Base-by-base conservation (phyloP, 2,888 invertebrate species). In the Cremastinae sp. region DNA sequence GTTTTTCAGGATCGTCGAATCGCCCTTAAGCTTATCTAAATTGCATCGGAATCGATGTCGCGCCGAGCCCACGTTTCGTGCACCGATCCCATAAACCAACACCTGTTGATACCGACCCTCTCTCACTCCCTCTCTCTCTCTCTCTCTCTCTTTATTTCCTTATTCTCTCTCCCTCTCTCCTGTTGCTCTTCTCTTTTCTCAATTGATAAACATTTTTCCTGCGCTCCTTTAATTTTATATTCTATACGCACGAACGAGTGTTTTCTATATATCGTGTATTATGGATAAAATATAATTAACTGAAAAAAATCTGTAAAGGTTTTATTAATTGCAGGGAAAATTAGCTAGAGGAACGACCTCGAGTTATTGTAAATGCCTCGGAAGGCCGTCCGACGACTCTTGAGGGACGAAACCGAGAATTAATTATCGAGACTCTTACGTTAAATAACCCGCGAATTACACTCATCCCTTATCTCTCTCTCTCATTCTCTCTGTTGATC, bases 21-120 rank as follows among this genome's bases (percentile, higher is more conserved):
- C 84, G 82, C 65, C 75, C 79, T 84, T 85, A 84, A 81, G 83
- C 83, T 88, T 88, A 88, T 89, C 89, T 88, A 88, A 89, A 89
- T 87, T 86, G 88, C 89, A 88, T 89, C 88, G 85, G 84, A 87
- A 89, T 89, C 87, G 88, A 87, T 88, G 87, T 87, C 82, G 81
- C 75, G 82, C 54, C 64, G 82, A 81, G 85, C 85, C 85, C 84
- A 86, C 87, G 85, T 83, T 83, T 83, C 83, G 81, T 83, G 75
- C 80, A 73, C 80, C 82, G 84, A 82, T 84, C 77, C 86, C 87
- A 85, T 88, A 88, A 89, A 88, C 86, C 84, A 88, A 84, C 88
- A 86, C 85, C 86, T 86, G 86, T 86, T 85, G 86, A 86, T 88
- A 85, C 81, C 78, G 80, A 79, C 81, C 79, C 79, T 71, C 78